Conservation (phyloP, 2,113 vertebrate genomes). For the Xenus cinereus region DNA sequence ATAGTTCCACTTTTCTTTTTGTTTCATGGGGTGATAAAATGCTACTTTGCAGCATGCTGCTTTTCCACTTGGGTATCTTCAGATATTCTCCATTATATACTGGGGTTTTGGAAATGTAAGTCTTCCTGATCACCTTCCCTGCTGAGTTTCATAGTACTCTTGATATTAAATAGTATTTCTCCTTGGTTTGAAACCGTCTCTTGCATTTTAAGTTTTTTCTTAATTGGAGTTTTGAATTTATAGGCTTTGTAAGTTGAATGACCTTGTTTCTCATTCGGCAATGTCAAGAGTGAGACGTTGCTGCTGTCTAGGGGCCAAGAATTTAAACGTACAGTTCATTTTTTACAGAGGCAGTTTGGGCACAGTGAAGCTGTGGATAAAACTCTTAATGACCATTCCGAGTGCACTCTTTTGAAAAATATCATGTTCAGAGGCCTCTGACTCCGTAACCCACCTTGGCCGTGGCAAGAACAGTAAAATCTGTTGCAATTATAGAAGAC, state of each 20-base stretch:
- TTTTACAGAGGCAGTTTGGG: background rate
- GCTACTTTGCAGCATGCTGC: background rate
- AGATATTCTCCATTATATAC: background rate
- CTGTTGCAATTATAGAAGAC: background rate
- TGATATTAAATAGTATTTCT: background rate
- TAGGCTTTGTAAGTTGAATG: background rate
- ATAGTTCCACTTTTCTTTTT: background rate
- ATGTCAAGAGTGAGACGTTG: background rate
- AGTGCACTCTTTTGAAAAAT: background rate
- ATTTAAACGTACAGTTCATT: background rate
- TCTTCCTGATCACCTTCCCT: background rate
- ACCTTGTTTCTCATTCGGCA: background rate
- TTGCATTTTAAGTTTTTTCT: background rate
- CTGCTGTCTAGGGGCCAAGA: background rate
- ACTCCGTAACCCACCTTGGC: background rate
- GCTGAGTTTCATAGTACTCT: background rate
- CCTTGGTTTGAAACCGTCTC: background rate
- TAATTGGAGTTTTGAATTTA: background rate
- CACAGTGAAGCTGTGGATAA: background rate
- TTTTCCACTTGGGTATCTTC: background rate
- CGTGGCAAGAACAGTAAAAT: background rate
- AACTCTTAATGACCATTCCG: background rate
- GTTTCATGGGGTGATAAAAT: background rate
- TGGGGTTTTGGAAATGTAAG: background rate
- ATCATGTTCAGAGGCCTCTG: background rate